Evolutionary conservation across 2,888 invertebrate species (phyloP), one percentile per base, ranked within the genome.

Genomic region (Zygogramma bicolorata): DNA sequence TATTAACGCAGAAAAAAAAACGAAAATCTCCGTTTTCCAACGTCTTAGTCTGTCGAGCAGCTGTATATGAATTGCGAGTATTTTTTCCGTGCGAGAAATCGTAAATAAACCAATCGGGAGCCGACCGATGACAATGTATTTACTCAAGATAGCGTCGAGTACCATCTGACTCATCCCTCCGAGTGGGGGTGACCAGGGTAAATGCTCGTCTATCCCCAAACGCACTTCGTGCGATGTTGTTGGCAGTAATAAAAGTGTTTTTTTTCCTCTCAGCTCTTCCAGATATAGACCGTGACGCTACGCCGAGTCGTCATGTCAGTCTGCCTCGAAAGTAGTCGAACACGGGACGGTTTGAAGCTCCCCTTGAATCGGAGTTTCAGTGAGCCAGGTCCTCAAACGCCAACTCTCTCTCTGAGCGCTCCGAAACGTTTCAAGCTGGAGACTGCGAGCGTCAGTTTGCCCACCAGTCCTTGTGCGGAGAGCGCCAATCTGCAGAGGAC

Each of bases 301-400:
- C 62, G 60, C 62, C 72, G 74, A 5, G 20, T 76, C 77, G 79
- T 82, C 82, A 89, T 89, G 89, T 88, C 89, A 86, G 88, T 89
- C 81, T 89, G 88, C 84, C 87, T 89, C 84, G 89, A 89, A 85
- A 86, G 85, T 79, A 87, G 86, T 75, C 87, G 88, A 77, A 86
- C 89, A 81, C 88, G 90, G 77, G 89, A 90, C 84, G 89, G 89
- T 78, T 87, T 90, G 77, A 89, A 89, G 82, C 88, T 90, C 78
- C 88, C 89, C 78, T 83, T 90, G 82, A 90, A 90, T 82, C 86
- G 90, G 73, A 90, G 90, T 80, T 85, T 89, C 78, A 90, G 90
- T 83, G 90, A 90, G 84, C 90, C 90, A 15, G 90, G 90, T 65
- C 89, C 89, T 60, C 85, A 82, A 67, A 82, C 84, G 65, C 82